phyloP scores from a whole-genome alignment of 1,140 invertebrate genomes.

The Phortica variegata region DNA sequence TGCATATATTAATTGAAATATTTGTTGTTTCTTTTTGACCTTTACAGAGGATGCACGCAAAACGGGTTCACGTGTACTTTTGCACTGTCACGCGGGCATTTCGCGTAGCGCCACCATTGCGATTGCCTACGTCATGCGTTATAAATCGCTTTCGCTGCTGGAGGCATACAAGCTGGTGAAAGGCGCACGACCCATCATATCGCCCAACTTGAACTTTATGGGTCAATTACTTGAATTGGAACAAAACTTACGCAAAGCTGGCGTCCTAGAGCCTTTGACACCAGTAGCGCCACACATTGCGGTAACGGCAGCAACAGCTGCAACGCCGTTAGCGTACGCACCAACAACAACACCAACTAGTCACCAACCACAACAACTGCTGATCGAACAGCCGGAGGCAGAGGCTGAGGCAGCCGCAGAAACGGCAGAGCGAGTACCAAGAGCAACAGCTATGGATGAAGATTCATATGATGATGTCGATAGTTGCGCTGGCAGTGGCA shows the following conservation, averaged over 20 bases:
- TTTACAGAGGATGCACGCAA: constrained; percentile 83
- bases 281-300: constrained; percentile 17
- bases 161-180: constrained; percentile 91
- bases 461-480: constrained; percentile 45
- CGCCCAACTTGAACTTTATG: constrained; percentile 97
- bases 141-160: constrained; percentile 80
- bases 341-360: constrained; percentile 24
- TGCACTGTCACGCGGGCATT: constrained; percentile 95
- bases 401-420: constrained; percentile 17
- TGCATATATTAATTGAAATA: constrained; percentile 2
- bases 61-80: constrained; percentile 76
- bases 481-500: constrained; percentile 37
- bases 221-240: constrained; percentile 89
- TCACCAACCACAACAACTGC: constrained; percentile 20
- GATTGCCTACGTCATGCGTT: constrained; percentile 93
- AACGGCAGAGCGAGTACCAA: constrained; percentile 1
- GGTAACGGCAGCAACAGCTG: constrained; percentile 7
- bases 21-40: constrained; percentile 45
- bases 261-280: constrained; percentile 37
- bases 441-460: constrained; percentile 36
- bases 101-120: constrained; percentile 92
- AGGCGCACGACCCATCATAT: constrained; percentile 83
- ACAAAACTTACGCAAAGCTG: constrained; percentile 64
- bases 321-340: neutral
- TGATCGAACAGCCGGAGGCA: constrained; percentile 32